Conservation (phyloP, 2,113 vertebrate genomes). For the Cinclus mexicanus region DNA sequence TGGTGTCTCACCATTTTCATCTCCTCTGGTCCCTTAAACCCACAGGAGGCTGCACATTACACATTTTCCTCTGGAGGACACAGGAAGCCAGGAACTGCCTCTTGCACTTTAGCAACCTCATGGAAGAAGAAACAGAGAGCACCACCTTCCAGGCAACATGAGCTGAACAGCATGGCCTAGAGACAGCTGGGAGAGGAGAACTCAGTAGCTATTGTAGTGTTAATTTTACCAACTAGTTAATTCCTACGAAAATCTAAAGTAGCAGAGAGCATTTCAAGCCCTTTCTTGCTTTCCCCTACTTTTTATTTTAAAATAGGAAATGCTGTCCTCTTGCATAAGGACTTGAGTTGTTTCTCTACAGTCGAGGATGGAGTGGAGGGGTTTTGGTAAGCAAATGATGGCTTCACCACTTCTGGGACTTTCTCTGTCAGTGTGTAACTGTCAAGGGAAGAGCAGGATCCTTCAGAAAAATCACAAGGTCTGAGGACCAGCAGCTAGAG, state of each 20-base stretch:
- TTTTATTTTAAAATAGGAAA: not conserved
- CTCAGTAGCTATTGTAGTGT: not conserved
- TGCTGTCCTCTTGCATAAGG: not conserved
- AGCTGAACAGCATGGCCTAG: not conserved
- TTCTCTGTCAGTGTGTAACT: not conserved
- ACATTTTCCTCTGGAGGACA: not conserved
- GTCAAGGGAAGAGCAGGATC: not conserved
- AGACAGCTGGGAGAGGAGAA: not conserved
- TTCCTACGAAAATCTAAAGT: not conserved
- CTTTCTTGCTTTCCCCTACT: not conserved
- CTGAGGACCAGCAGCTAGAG: not conserved
- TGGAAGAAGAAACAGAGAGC: not conserved
- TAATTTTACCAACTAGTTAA: not conserved
- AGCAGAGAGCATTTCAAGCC: not conserved
- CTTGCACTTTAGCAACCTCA: not conserved
- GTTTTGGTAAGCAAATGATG: not conserved
- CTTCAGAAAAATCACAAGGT: not conserved
- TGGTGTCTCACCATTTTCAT: not conserved
- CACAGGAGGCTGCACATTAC: rapidly evolving
- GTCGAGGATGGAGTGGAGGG: not conserved
- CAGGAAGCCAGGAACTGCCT: not conserved
- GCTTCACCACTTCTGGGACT: not conserved
- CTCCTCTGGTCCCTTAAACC: not conserved
- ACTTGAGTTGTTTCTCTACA: not conserved
- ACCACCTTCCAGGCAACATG: not conserved